Evolutionary conservation across 2,888 invertebrate genomes (phyloP).

Genomic region (Lithophane ornitopus): DNA sequence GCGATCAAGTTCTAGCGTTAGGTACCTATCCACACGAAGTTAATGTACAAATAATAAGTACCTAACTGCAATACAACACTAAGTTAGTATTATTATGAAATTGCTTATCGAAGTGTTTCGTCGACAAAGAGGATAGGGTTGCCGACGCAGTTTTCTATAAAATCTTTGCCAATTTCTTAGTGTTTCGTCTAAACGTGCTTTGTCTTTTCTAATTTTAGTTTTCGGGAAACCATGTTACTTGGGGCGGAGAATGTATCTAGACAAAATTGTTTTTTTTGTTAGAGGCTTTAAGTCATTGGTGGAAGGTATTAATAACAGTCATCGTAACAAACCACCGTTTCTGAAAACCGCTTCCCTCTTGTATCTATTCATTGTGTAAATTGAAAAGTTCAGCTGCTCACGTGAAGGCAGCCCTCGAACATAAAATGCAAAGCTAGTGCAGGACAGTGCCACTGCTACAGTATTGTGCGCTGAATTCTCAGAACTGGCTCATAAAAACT

Average conservation of each 20-base stretch:
- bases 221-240: too few relatives aligned
- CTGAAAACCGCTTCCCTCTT: neutral
- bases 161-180: neutral
- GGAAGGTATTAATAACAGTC: neutral
- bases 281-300: too few relatives aligned
- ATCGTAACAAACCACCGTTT: neutral
- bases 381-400: neutral
- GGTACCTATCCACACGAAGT: neutral
- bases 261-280: too few relatives aligned
- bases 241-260: too few relatives aligned
- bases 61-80: neutral
- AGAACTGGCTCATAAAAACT: constrained; percentile 45
- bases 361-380: neutral
- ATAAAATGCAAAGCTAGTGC: constrained; percentile 25
- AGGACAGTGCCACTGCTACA: constrained; percentile 12
- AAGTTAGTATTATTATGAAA: constrained; percentile 22
- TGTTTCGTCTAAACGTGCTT: neutral
- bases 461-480: constrained; percentile 37
- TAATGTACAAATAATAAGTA: constrained; percentile 6
- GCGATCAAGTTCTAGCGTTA: constrained; percentile 25
- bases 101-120: constrained; percentile 23
- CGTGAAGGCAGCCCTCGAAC: neutral
- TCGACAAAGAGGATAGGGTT: constrained; percentile 23
- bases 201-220: neutral
- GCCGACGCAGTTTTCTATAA: neutral